Evolutionary conservation across 2,797 vertebrate species (phyloP).

Genomic region (Gallinago nigripennis): DNA sequence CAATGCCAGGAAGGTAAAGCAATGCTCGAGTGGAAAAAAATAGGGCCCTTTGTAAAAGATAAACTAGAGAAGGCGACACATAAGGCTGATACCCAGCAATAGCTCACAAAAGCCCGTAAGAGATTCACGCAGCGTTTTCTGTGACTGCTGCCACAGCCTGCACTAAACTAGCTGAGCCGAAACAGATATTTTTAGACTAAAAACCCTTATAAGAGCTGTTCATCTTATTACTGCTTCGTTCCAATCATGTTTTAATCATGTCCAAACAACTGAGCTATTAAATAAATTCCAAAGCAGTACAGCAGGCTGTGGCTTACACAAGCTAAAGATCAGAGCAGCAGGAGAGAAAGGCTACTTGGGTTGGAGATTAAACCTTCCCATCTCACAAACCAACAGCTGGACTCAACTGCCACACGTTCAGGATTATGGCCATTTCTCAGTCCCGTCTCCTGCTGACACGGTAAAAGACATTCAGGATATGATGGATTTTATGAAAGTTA

Average conservation of each 20-base stretch:
- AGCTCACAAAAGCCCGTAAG: neutral
- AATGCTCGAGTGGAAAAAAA: neutral
- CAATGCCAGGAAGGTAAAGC: neutral
- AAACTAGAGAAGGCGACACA: neutral
- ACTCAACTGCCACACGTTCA: neutral
- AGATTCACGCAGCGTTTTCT: neutral
- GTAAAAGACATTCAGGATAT: neutral
- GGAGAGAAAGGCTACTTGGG: neutral
- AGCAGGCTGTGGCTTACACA: neutral
- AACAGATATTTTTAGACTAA: slow-evolving; percentile 13
- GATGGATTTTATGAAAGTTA: neutral
- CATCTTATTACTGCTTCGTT: neutral
- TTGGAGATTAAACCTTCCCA: neutral
- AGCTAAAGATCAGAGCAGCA: slow-evolving; percentile 8
- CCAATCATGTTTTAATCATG: slow-evolving; percentile 38
- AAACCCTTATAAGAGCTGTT: neutral
- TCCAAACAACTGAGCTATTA: slow-evolving; percentile 9
- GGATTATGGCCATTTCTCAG: neutral
- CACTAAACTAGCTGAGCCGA: neutral
- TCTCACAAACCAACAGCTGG: neutral
- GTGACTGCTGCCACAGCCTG: neutral
- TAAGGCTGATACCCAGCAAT: neutral
- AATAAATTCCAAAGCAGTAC: neutral
- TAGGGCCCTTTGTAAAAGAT: neutral
- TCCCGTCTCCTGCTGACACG: neutral